Evolutionary conservation across 30 jellyfish, hydroid and myxozoan species (phyloP).

Genomic region (Turritopsis dohrnii): DNA sequence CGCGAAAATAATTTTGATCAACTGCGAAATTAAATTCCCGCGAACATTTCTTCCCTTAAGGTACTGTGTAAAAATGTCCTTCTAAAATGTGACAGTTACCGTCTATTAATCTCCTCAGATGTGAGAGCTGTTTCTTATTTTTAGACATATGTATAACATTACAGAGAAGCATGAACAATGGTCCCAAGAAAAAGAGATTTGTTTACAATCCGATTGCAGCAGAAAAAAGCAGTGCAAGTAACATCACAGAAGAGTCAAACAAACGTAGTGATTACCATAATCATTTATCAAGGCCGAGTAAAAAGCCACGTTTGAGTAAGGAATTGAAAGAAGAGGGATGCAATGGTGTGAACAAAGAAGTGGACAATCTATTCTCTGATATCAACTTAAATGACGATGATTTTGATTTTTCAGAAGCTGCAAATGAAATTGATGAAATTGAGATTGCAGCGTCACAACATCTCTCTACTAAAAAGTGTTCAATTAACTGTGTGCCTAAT

Average conservation of each 20-base stretch:
- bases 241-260: not conserved
- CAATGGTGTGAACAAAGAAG: not conserved
- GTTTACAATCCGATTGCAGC: constrained; percentile 17
- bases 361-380: not conserved
- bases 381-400: constrained; percentile 21
- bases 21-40: no score
- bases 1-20: no score
- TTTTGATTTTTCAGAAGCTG: constrained; percentile 37
- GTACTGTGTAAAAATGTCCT: no score
- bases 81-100: no score
- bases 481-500: not conserved
- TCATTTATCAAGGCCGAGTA: constrained; percentile 20
- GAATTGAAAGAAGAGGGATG: not conserved
- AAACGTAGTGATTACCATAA: constrained; percentile 29
- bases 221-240: not conserved
- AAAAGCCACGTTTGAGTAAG: not conserved
- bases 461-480: not conserved
- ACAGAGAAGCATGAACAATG: constrained; percentile 4
- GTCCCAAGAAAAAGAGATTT: constrained; percentile 21
- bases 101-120: no score
- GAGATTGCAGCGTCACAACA: constrained; percentile 47
- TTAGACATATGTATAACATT: no score
- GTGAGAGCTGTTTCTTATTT: no score
- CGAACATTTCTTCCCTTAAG: no score
- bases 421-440: constrained; percentile 35